These are phyloP conservation scores for Heterotilapia buettikoferi DNA, from an alignment of 2,113 vertebrate species.

Conservation along the genomic window DNA sequence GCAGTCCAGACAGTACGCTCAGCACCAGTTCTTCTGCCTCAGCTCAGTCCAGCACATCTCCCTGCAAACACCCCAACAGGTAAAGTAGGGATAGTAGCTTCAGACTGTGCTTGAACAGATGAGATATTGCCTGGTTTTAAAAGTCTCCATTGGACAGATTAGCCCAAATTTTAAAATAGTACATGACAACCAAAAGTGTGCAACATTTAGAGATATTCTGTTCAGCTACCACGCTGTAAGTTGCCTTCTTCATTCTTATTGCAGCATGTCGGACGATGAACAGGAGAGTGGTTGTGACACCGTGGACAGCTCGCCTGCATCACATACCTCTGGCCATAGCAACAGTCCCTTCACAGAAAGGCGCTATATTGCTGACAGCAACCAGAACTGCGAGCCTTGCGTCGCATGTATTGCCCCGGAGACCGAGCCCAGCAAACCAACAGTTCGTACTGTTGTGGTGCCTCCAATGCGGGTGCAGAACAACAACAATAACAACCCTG, in stretches of 20 bases:
- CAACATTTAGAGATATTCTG: not conserved
- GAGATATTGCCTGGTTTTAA: not conserved
- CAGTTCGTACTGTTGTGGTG: slow-evolving; percentile 86
- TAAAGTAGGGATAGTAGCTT: not conserved
- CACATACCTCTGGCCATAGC: slow-evolving; percentile 80
- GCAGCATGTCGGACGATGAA: slow-evolving; percentile 94
- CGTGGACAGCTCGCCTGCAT: slow-evolving; percentile 87
- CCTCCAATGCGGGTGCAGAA: slow-evolving; percentile 85
- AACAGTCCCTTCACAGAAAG: slow-evolving; percentile 83
- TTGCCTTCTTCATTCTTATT: not conserved
- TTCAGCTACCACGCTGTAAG: not conserved
- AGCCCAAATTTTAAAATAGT: not conserved
- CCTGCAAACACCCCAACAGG: slow-evolving; percentile 94
- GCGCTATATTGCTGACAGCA: slow-evolving; percentile 79
- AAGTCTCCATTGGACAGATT: not conserved
- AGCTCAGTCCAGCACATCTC: slow-evolving; percentile 85
- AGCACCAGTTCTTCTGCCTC: slow-evolving; percentile 90
- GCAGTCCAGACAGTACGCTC: slow-evolving; percentile 93
- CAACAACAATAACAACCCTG: slow-evolving; percentile 75
- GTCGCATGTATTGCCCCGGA: slow-evolving; percentile 64
- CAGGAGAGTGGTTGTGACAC: slow-evolving; percentile 92
- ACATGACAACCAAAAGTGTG: not conserved
- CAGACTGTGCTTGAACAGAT: not conserved
- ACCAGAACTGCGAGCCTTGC: slow-evolving; percentile 74
- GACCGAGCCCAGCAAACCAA: slow-evolving; percentile 77